Conservation (phyloP, 2,888 invertebrate species). For the Xylota sylvarum region DNA sequence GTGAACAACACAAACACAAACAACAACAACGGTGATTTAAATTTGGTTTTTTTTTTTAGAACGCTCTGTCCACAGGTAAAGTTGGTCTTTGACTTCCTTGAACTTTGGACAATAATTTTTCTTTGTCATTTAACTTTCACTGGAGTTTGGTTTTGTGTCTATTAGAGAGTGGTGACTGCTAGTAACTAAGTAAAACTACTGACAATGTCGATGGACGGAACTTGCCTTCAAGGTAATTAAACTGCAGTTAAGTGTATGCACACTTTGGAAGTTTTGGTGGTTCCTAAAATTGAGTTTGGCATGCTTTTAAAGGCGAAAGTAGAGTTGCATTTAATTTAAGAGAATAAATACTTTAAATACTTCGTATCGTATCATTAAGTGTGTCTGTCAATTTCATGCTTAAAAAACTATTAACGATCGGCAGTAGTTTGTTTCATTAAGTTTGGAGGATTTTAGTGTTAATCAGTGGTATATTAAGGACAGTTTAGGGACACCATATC, state of each 20-base stretch:
- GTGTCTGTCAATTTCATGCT: neutral
- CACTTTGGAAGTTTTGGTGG: neutral
- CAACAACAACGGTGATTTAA: slow-evolving; percentile 27
- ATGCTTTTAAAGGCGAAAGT: neutral
- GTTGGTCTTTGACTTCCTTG: slow-evolving; percentile 41
- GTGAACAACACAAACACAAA: neutral
- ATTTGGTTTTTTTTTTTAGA: neutral
- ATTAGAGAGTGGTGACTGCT: slow-evolving; percentile 16
- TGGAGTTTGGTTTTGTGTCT: slow-evolving; percentile 38
- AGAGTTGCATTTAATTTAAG: neutral
- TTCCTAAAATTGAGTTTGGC: neutral
- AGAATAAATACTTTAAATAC: neutral
- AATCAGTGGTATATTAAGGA: too few relatives aligned
- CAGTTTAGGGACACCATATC: too few relatives aligned
- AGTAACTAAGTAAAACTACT: neutral
- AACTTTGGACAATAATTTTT: slow-evolving; percentile 55
- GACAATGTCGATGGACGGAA: neutral
- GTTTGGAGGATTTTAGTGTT: too few relatives aligned
- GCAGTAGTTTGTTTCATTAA: too few relatives aligned
- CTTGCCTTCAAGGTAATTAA: slow-evolving; percentile 2
- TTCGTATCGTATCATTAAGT: neutral
- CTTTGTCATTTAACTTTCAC: slow-evolving; percentile 58
- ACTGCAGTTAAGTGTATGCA: neutral
- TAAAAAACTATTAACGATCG: neutral
- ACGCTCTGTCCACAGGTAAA: slow-evolving; percentile 14